Base-by-base conservation (phyloP, 35 echinoderm and acorn worm species). In the Ptychodera flava region DNA sequence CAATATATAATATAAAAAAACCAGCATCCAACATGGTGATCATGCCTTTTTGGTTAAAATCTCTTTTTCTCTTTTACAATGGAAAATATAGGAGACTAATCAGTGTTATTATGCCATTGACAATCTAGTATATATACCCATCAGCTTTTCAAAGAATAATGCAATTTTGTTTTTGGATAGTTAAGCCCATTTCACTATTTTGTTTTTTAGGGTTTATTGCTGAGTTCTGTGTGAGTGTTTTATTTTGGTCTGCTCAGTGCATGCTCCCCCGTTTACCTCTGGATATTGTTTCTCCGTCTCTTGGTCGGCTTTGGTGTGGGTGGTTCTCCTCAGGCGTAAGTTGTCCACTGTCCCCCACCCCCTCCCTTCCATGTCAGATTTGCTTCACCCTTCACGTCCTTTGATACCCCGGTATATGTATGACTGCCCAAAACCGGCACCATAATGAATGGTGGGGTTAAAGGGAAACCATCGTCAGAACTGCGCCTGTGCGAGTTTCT, bases 211-310 rank as follows among this genome's bases (percentile, higher is more conserved):
- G 85, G 86, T 78, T 79, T 91, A 10, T 16, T 75, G 33, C 16
- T 87, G 15, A 83, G 76, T 77, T 82, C 90, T 16, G 34, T 78
- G 16, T 91, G 85, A 80, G 78, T 91, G 28, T 80, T 87, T 35
- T 35, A 85, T 28, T 91, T 82, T 83, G 90, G 90, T 53, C 6
- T 91, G 2, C 75, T 91, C 0, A 91, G 90, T 53, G 82, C 84
- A 15, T 77, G 87, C 16, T 29, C 90, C 22, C 90, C 90, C 0
- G 87, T 28, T 14, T 85, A 82, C 0, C 31, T 91, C 0, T 91
- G 90, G 90, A 82, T 91, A 38, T 83, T 86, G 34, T 35, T 87
- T n/a, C 33, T 80, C 33, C 37, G 90, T 28, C 76, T 87, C 16
- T 87, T 85, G 33, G 90, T 87, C 0, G 90, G 90, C 0, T 53